These are phyloP conservation scores for Tachina lurida DNA, from an alignment of 2,888 invertebrate genomes.

Conservation along the genomic window DNA sequence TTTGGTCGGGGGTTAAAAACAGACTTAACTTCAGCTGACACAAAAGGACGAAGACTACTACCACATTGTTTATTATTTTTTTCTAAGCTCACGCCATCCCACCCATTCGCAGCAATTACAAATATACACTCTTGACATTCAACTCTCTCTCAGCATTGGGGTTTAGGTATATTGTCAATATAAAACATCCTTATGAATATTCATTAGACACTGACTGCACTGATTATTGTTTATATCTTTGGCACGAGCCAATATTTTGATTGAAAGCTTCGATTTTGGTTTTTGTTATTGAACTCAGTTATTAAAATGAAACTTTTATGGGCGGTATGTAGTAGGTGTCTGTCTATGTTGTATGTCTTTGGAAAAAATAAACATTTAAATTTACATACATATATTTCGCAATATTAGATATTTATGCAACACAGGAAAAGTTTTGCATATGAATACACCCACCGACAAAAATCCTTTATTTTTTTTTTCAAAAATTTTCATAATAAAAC, in stretches of 20 bases:
- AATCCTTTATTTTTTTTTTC: slow-evolving; percentile 47
- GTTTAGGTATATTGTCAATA: slow-evolving; percentile 7
- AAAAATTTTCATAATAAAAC: slow-evolving; percentile 33
- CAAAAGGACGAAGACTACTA: background rate
- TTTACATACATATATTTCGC: slow-evolving; percentile 32
- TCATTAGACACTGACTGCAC: slow-evolving; percentile 33
- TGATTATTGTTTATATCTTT: slow-evolving; percentile 16
- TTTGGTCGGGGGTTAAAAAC: too few relatives aligned
- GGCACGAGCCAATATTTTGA: background rate
- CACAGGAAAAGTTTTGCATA: slow-evolving; percentile 37
- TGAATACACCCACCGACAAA: slow-evolving; percentile 31
- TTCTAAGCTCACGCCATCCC: background rate
- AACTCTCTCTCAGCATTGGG: background rate
- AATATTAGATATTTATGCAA: slow-evolving; percentile 1
- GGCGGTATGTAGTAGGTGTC: background rate
- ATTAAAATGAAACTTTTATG: slow-evolving; percentile 37
- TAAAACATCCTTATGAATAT: slow-evolving; percentile 39
- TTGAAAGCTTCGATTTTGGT: slow-evolving; percentile 1
- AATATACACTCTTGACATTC: slow-evolving; percentile 5
- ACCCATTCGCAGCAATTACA: background rate
- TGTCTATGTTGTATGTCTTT: background rate
- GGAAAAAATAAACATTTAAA: slow-evolving; percentile 47
- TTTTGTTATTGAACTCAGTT: background rate
- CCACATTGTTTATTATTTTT: background rate
- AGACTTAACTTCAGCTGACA: background rate